Conservation (phyloP, 2,888 invertebrate genomes). For the Caenorhabditis drosophilae region DNA sequence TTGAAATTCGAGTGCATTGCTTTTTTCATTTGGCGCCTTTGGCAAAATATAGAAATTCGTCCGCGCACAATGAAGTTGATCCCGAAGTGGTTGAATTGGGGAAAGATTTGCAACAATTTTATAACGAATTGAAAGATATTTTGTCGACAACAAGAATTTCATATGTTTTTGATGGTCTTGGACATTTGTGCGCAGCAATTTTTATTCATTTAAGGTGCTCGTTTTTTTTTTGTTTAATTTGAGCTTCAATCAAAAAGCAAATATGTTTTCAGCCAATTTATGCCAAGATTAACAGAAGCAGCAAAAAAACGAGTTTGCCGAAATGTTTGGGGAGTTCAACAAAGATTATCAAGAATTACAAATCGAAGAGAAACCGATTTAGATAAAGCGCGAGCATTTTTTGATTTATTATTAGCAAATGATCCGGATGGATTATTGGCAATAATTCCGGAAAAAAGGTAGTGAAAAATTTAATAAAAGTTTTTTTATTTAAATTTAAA, state of each 20-base stretch:
- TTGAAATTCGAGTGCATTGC: slow-evolving; percentile 89
- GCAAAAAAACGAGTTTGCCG: slow-evolving; percentile 81
- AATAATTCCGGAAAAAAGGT: slow-evolving; percentile 72
- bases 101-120: slow-evolving; percentile 78
- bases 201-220: slow-evolving; percentile 75
- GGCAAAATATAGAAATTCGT: slow-evolving; percentile 69
- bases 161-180: slow-evolving; percentile 75
- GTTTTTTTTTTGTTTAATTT: neutral
- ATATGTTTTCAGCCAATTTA: slow-evolving; percentile 77
- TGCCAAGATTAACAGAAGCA: slow-evolving; percentile 81
- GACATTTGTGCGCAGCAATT: slow-evolving; percentile 81
- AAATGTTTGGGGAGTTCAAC: slow-evolving; percentile 84
- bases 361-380: slow-evolving; percentile 77
- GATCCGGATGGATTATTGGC: slow-evolving; percentile 70
- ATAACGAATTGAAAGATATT: slow-evolving; percentile 79
- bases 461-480: too few relatives aligned
- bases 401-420: slow-evolving; percentile 49
- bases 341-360: slow-evolving; percentile 84
- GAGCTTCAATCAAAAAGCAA: neutral
- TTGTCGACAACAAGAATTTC: slow-evolving; percentile 81
- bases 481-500: neutral
- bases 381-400: slow-evolving; percentile 80
- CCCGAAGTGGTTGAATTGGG: slow-evolving; percentile 78
- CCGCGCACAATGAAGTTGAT: slow-evolving; percentile 63
- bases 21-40: slow-evolving; percentile 85